phyloP scores from a whole-genome alignment of 2,888 invertebrate genomes.

The Drosophila meridiana region DNA sequence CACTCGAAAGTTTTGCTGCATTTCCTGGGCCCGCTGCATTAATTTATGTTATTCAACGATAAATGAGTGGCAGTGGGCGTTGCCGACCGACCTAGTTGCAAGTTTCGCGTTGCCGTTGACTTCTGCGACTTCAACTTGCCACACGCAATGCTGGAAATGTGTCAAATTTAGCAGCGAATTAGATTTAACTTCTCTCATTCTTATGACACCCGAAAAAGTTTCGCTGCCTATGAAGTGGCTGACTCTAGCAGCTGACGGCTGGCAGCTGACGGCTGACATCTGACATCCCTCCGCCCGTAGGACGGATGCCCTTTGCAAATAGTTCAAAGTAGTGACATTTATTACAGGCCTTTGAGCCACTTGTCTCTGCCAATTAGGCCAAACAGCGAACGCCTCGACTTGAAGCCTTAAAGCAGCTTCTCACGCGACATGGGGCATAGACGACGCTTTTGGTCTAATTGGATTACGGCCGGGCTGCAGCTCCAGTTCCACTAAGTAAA shows the following conservation, averaged over 20 bases:
- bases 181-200: constrained; percentile 56
- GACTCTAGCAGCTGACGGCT: constrained; percentile 6
- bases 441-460: constrained; percentile 57
- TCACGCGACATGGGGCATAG: constrained; percentile 10
- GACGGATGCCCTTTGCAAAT: constrained; percentile 42
- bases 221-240: constrained; percentile 15
- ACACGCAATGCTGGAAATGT: constrained; percentile 59
- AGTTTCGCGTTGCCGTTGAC: constrained; percentile 25
- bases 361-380: constrained; percentile 32
- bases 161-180: constrained; percentile 75
- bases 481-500: constrained; percentile 57
- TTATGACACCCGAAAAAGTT: constrained; percentile 41
- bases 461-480: constrained; percentile 63
- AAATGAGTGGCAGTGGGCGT: constrained; percentile 53
- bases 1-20: constrained; percentile 57
- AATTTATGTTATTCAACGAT: constrained; percentile 69
- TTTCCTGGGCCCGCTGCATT: constrained; percentile 44
- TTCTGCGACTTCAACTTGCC: constrained; percentile 35
- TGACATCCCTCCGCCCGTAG: constrained; percentile 11
- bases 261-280: constrained; percentile 11
- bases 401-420: constrained; percentile 49
- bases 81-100: constrained; percentile 57
- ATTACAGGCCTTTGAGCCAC: constrained; percentile 30
- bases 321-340: constrained; percentile 49
- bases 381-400: constrained; percentile 5